Base-by-base conservation (phyloP, 2,113 vertebrate species). In the Gadus macrocephalus region DNA sequence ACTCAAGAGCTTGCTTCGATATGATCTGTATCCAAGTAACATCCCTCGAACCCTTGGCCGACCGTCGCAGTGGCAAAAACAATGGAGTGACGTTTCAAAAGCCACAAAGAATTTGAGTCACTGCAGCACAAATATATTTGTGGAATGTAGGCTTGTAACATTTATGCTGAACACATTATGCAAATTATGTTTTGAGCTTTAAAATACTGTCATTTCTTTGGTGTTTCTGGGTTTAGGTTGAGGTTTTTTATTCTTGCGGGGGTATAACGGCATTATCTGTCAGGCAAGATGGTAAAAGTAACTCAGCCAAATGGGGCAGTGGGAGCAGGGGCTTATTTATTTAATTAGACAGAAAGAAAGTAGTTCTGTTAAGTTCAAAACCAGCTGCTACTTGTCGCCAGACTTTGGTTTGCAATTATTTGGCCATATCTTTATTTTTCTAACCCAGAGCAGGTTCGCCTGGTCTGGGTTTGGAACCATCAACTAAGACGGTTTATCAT, bases 111-210 rank as follows among this genome's bases (percentile, higher is more conserved):
- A 81, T 82, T 85, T 22, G 68, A 88, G 35, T 65, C 6, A 72
- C 74, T 69, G 77, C 84, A 85, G 82, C 87, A 87, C 87, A 90
- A 84, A 76, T 76, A 78, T 85, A 76, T 88, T 86, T 82, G 80
- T 87, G 85, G 85, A 88, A 89, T 88, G 88, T 91, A 88, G 67
- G 77, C 83, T 82, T 83, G 79, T 81, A 76, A 85, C 74, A 76
- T 86, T 86, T 58, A 78, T 84, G 78, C 77, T 86, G 78, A 75
- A 88, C 78, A 85, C 87, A 77, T 89, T 91, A 91, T 90, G 89
- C 90, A 90, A 90, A 90, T 87, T 87, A 53, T 83, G 72, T 89
- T 87, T 69, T 79, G 87, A 91, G 89, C 87, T 90, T 91, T 89
- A 89, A 86, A 67, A 80, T 77, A 77, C 76, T 86, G 42, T 16